Conservation (phyloP, 2,888 invertebrate species). For the Laspeyria flexula region DNA sequence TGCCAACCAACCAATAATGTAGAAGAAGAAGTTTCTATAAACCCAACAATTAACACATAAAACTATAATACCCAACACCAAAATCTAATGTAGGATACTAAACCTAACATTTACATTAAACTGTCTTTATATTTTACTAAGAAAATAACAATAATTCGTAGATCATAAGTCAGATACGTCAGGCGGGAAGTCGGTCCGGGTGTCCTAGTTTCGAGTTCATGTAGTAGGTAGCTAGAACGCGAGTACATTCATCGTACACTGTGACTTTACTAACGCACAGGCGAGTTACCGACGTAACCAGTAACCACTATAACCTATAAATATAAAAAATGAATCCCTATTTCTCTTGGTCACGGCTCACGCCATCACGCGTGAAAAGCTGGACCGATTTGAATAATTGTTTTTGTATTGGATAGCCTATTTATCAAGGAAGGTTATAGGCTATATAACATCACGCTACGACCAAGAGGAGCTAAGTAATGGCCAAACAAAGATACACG, state of each 20-base stretch:
- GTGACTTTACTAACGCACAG: conserved; percentile 2
- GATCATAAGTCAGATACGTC: conserved; percentile 35
- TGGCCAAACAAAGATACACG: too few species aligned
- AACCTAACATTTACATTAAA: neutral
- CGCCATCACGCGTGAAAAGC: too few species aligned
- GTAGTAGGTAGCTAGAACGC: conserved; percentile 6
- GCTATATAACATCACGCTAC: too few species aligned
- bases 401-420: too few species aligned
- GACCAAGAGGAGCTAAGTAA: too few species aligned
- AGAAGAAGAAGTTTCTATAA: neutral
- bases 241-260: conserved; percentile 2
- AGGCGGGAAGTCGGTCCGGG: conserved; percentile 31
- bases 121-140: conserved; percentile 19
- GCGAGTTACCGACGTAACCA: too few species aligned
- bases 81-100: neutral
- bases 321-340: too few species aligned
- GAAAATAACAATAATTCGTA: conserved; percentile 28
- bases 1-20: too few species aligned
- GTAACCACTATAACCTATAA: too few species aligned
- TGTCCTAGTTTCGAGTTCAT: conserved; percentile 38
- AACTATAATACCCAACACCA: neutral
- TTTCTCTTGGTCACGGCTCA: too few species aligned
- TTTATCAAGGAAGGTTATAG: too few species aligned
- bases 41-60: neutral
- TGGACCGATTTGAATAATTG: too few species aligned